Conservation (phyloP, 1,140 invertebrate genomes). For the Vanessa atalanta region DNA sequence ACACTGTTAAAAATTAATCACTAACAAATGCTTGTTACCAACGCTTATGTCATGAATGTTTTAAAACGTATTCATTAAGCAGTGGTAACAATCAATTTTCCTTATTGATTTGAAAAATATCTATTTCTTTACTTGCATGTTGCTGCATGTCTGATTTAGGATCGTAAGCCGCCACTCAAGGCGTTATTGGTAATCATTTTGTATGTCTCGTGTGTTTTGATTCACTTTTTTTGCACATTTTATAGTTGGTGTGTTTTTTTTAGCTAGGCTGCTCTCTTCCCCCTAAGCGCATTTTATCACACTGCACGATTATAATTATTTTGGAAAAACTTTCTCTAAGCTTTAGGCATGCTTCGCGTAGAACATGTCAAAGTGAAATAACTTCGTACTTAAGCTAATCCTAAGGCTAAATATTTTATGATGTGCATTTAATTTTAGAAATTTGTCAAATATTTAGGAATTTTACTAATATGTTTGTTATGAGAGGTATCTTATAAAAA, state of each 20-base stretch:
- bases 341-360: conserved; percentile 79
- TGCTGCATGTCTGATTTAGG: conserved; percentile 77
- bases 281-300: conserved; percentile 78
- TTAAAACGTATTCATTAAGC: conserved; percentile 40
- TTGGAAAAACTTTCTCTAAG: conserved; percentile 74
- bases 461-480: conserved; percentile 15
- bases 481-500: conserved; percentile 3
- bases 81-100: conserved; percentile 65
- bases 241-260: conserved; percentile 76
- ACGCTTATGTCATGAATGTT: conserved; percentile 43
- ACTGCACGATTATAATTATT: conserved; percentile 80
- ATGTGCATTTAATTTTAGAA: conserved; percentile 20
- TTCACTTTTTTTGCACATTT: conserved; percentile 80
- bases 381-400: conserved; percentile 43
- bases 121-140: conserved; percentile 78
- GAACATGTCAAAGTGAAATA: conserved; percentile 62
- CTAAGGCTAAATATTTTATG: conserved; percentile 37
- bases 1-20: conserved; percentile 59
- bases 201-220: conserved; percentile 66
- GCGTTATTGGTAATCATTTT: conserved; percentile 77
- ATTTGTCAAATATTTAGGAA: conserved; percentile 15
- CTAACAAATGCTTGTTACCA: conserved; percentile 68
- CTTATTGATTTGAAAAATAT: conserved; percentile 58
- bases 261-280: conserved; percentile 78
- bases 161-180: conserved; percentile 77